Evolutionary conservation across 2,113 vertebrate species (phyloP).

Genomic region (Pelusios castaneus): DNA sequence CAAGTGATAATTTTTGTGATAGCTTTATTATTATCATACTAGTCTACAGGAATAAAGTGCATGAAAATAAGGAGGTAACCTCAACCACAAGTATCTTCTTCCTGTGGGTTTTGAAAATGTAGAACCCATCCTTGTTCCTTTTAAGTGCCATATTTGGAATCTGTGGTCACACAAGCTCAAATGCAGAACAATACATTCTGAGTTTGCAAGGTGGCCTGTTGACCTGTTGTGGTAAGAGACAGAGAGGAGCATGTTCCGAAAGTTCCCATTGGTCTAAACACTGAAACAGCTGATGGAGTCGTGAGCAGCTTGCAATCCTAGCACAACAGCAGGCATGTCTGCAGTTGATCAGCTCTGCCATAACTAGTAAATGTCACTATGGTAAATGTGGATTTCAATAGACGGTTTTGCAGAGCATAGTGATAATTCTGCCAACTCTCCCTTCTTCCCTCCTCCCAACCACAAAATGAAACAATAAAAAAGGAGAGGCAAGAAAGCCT

Average conservation of each 20-base stretch:
- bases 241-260: neutral
- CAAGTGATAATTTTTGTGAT: neutral
- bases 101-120: constrained; percentile 13
- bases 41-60: neutral
- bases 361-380: constrained; percentile 67
- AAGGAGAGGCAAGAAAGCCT: neutral
- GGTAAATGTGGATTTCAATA: constrained; percentile 61
- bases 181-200: neutral
- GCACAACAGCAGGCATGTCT: constrained; percentile 67
- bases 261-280: constrained; percentile 42
- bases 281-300: constrained; percentile 58
- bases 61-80: neutral
- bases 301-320: constrained; percentile 65
- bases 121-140: neutral
- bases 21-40: neutral
- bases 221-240: neutral
- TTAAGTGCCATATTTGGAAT: neutral
- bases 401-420: constrained; percentile 57
- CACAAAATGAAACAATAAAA: neutral
- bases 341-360: constrained; percentile 73
- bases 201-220: fast-evolving
- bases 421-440: constrained; percentile 63
- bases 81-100: neutral
- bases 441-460: constrained; percentile 22
- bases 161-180: constrained; percentile 26